Percentiles rank a stretch among this genome's conserved stretches.
phyloP scores from a whole-genome alignment of 2,797 vertebrate species.

The Potorous gilbertii region DNA sequence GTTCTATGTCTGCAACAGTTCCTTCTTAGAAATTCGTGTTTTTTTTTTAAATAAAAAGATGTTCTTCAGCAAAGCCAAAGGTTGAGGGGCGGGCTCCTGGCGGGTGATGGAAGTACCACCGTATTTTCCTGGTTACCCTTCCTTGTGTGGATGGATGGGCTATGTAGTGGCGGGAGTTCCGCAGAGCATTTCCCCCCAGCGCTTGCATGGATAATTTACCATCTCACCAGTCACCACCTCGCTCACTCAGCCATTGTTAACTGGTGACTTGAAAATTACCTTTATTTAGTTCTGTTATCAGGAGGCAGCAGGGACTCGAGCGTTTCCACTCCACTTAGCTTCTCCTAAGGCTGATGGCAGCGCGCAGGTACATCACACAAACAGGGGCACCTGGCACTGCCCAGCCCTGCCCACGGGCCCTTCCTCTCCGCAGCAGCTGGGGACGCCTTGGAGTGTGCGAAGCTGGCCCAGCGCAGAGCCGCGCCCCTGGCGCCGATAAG shows the following conservation, averaged over 20 bases:
- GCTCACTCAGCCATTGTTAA: slow-evolving; percentile 64
- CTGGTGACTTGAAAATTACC: slow-evolving; percentile 69
- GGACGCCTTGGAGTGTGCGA: background rate
- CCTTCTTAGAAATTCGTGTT: background rate
- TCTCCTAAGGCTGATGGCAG: slow-evolving; percentile 24
- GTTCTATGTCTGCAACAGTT: background rate
- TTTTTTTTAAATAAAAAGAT: background rate
- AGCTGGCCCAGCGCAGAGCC: background rate
- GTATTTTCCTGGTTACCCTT: background rate
- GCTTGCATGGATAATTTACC: slow-evolving; percentile 36
- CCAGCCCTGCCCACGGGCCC: background rate
- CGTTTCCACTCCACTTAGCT: slow-evolving; percentile 47
- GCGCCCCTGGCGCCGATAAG: background rate
- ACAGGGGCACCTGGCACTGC: background rate
- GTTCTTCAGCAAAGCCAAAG: slow-evolving; percentile 5
- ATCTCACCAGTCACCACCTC: slow-evolving; percentile 54
- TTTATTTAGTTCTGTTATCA: slow-evolving; percentile 67
- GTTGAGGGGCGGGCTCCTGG: background rate
- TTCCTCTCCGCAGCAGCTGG: fast-evolving
- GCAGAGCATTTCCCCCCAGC: background rate
- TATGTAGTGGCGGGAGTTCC: background rate
- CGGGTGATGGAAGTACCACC: background rate
- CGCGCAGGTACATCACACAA: background rate
- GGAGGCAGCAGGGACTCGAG: slow-evolving; percentile 44
- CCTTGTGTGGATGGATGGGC: background rate